Evolutionary conservation across 2,113 vertebrate species (phyloP).

Genomic region (Eulacestoma nigropectus): DNA sequence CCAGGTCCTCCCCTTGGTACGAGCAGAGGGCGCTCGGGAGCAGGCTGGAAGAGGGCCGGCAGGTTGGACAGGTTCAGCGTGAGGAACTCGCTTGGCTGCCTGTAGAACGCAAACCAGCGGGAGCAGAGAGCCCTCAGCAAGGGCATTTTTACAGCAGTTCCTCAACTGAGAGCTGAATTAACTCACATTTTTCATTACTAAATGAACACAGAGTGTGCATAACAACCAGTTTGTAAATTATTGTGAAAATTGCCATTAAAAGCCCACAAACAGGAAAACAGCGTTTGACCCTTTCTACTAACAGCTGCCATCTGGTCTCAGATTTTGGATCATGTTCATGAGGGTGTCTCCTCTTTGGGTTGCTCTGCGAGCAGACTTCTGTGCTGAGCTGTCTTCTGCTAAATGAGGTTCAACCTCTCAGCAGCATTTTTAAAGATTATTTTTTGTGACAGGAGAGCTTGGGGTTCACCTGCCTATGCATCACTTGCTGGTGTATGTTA

Average conservation of each 20-base stretch:
- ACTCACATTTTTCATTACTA: not conserved
- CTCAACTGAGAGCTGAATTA: not conserved
- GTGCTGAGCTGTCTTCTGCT: not conserved
- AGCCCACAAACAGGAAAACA: not conserved
- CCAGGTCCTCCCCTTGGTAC: not conserved
- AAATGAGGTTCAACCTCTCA: not conserved
- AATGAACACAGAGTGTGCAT: not conserved
- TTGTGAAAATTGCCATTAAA: conserved; percentile 50
- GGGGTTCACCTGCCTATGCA: not conserved
- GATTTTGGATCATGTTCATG: not conserved
- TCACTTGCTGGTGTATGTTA: not conserved
- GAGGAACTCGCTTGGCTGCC: not conserved
- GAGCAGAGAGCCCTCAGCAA: not conserved
- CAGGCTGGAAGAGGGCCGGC: not conserved
- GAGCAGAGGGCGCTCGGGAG: not conserved
- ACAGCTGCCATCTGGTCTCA: not conserved
- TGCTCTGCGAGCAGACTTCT: rapidly evolving
- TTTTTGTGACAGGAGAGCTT: not conserved
- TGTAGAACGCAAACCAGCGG: not conserved
- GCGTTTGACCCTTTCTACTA: not conserved
- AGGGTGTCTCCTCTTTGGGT: not conserved
- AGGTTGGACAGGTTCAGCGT: not conserved
- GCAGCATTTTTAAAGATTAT: not conserved
- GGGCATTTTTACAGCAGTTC: not conserved
- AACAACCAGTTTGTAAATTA: conserved; percentile 14